phyloP scores from a whole-genome alignment of 2,888 invertebrate species.

The Tuta absoluta region DNA sequence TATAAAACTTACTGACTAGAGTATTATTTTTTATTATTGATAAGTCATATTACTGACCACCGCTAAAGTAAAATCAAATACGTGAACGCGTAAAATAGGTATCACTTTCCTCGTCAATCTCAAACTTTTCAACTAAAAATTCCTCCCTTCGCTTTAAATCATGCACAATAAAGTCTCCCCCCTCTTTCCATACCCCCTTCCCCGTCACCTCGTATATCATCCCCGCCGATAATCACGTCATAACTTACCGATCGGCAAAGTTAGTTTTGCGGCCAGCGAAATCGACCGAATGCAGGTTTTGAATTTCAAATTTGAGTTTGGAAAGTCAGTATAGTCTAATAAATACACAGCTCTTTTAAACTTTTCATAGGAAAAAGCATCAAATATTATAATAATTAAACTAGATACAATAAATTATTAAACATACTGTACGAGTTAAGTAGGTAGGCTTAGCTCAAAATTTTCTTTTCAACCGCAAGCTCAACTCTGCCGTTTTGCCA shows the following conservation, averaged over 20 bases:
- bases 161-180: constrained; percentile 44
- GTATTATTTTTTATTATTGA: no score
- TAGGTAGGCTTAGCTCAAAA: background rate
- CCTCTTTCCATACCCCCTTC: constrained; percentile 20
- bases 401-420: background rate
- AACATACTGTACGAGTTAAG: no score
- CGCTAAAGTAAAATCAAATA: no score
- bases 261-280: constrained; percentile 25
- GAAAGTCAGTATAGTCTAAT: background rate
- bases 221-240: constrained; percentile 61
- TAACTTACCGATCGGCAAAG: constrained; percentile 50
- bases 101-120: background rate
- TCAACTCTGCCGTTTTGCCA: constrained; percentile 18
- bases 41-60: no score
- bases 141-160: constrained; percentile 40
- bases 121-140: constrained; percentile 26
- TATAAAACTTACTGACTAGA: no score
- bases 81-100: background rate
- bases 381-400: no score
- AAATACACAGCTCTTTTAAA: background rate
- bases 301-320: constrained; percentile 9
- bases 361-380: no score
- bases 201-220: constrained; percentile 54
- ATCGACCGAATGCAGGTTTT: background rate
- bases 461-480: constrained; percentile 18